Conservation (phyloP, 2,888 invertebrate species). For the Alsophila aescularia region DNA sequence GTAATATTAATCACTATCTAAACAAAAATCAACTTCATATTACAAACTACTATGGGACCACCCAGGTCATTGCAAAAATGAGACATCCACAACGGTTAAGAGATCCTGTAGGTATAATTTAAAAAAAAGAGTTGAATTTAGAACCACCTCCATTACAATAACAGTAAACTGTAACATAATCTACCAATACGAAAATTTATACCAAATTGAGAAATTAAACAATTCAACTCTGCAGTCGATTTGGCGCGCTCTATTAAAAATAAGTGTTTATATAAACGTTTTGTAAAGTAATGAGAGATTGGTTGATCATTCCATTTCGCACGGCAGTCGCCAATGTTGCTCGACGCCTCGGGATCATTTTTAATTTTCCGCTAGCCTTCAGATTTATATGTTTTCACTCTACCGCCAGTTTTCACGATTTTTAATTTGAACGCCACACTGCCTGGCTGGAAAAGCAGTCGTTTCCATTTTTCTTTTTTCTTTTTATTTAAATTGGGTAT, state of each 20-base stretch:
- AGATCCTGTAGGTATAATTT: too few relatives aligned
- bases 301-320: slow-evolving; percentile 56
- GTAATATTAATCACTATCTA: too few relatives aligned
- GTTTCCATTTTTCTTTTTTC: slow-evolving; percentile 56
- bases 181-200: not conserved
- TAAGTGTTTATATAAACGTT: not conserved
- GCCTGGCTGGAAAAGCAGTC: slow-evolving; percentile 63
- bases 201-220: not conserved
- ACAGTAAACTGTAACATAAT: not conserved
- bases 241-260: slow-evolving; percentile 7
- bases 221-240: slow-evolving; percentile 1
- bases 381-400: slow-evolving; percentile 79
- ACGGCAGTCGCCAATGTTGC: slow-evolving; percentile 35
- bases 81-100: too few relatives aligned
- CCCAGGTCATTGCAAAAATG: too few relatives aligned
- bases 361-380: slow-evolving; percentile 81
- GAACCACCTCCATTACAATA: too few relatives aligned
- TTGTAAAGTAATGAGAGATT: slow-evolving; percentile 54
- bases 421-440: slow-evolving; percentile 75
- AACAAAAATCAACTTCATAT: too few relatives aligned
- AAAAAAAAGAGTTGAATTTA: too few relatives aligned
- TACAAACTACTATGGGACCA: too few relatives aligned
- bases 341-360: slow-evolving; percentile 68
- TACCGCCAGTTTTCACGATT: slow-evolving; percentile 76
- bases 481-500: slow-evolving; percentile 32